A percentile compares a stretch with the other conserved stretches of the same genome.
Conservation (phyloP, 2,113 vertebrate species). For the Elgaria multicarinata region DNA sequence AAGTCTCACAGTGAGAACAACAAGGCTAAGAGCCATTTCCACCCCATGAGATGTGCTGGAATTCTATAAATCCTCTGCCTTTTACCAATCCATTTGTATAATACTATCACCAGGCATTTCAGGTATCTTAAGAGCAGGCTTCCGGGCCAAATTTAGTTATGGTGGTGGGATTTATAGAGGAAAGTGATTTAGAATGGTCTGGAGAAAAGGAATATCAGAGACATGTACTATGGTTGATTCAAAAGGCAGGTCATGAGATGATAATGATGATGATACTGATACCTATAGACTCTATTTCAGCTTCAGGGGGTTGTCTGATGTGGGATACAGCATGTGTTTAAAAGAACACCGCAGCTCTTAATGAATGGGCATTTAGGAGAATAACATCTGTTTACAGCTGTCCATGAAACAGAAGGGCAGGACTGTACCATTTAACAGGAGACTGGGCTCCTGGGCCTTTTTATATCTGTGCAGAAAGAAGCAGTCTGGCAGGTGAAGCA, state of each 20-base stretch:
- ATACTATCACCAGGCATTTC: background rate
- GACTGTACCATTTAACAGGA: background rate
- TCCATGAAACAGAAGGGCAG: background rate
- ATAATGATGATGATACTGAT: background rate
- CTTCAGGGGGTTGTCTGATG: background rate
- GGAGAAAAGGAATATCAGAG: conserved; percentile 12
- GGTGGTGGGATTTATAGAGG: conserved; percentile 19
- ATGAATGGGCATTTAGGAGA: background rate
- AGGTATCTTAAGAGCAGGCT: background rate
- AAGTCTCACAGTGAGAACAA: background rate
- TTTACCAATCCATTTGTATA: background rate
- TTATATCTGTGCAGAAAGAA: background rate
- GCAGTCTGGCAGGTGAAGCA: background rate
- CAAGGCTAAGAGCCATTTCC: background rate
- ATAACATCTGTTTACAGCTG: background rate
- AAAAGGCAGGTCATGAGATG: conserved; percentile 1
- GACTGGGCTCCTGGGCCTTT: background rate
- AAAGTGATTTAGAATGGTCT: conserved; percentile 6
- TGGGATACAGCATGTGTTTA: background rate
- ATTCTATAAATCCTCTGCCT: background rate
- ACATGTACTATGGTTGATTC: background rate
- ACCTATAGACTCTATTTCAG: conserved; percentile 20
- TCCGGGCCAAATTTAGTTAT: background rate
- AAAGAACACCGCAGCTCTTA: background rate
- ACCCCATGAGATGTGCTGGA: background rate